phyloP scores from a whole-genome alignment of 2,888 invertebrate genomes.

The Apotomis capreana region DNA sequence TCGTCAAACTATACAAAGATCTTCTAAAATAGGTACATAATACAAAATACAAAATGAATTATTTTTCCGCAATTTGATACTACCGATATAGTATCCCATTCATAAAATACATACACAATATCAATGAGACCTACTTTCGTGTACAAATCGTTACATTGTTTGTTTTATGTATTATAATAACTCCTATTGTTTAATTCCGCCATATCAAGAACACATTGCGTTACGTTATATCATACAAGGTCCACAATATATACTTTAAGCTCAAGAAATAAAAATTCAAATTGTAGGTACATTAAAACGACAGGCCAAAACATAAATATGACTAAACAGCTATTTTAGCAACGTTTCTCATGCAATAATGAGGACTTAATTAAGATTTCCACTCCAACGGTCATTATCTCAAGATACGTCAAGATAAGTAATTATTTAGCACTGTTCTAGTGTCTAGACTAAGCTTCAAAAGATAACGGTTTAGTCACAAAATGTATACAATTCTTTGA shows the following conservation, averaged over 20 bases:
- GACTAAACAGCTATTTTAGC: conserved; percentile 6
- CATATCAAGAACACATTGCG: background rate
- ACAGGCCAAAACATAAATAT: conserved; percentile 6
- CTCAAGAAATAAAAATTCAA: background rate
- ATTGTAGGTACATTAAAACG: background rate
- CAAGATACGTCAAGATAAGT: conserved; percentile 13
- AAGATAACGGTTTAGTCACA: conserved; percentile 3
- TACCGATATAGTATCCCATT: too few relatives aligned
- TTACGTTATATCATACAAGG: background rate
- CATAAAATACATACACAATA: too few relatives aligned
- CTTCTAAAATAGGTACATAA: too few relatives aligned
- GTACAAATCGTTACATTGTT: background rate
- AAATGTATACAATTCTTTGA: too few relatives aligned
- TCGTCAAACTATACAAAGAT: too few relatives aligned
- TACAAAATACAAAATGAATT: too few relatives aligned
- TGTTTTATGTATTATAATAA: background rate
- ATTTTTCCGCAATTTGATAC: too few relatives aligned
- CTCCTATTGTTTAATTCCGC: background rate
- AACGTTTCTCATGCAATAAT: conserved; percentile 6
- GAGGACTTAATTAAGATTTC: conserved; percentile 6
- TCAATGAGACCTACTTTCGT: background rate
- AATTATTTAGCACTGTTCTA: conserved; percentile 23
- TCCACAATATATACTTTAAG: background rate
- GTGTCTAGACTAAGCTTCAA: background rate
- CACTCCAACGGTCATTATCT: background rate